Base-by-base conservation (phyloP, 2,113 vertebrate genomes). In the Rafetus swinhoei region DNA sequence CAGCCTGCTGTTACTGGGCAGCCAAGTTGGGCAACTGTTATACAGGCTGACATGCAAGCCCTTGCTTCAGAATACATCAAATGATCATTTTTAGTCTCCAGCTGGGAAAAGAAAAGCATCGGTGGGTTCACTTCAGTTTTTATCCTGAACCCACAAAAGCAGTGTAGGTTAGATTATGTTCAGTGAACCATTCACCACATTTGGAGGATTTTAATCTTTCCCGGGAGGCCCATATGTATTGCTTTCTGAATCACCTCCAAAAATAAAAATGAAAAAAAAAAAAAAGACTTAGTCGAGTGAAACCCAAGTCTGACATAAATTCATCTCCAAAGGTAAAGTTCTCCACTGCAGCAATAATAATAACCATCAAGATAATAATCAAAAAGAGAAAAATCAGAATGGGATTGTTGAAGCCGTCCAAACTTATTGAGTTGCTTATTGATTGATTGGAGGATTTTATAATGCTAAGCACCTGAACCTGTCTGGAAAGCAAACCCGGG, bases 221-320 rank as follows among this genome's bases (percentile, higher is more conserved):
- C 94, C 76, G 53, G 1, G 60, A 93, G 52, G 52, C 85, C 89
- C 84, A 65, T 96, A 95, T 91, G 93, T 96, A 95, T 97, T 94
- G 92, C 95, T 93, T 95, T 84, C 87, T 93, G 55, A 91, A 81
- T 81, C 65, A 16, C 39, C 3, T 79, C 89, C n/a, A 76, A 76
- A 76, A 76, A 76, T 6, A 45, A 45, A 45, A 45, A 45, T 4
- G 39, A 45, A 69, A 35, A 92, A 77, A 95, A 94, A 96, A 69
- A 95, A 95, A 94, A 93, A 94, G 92, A 94, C 90, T 87, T 60
- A 74, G 2, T 92, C 32, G 88, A 77, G 57, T 12, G 90, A 93
- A 57, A 76, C 84, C 59, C 57, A 60, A 86, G 84, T 85, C 57
- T 29, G 50, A 50, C 59, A 19, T 50, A 16, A 55, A 82, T 69